Evolutionary conservation across 2,797 vertebrate genomes (phyloP), one percentile per base, ranked within the genome.

Genomic region (Aselliscus stoliczkanus): DNA sequence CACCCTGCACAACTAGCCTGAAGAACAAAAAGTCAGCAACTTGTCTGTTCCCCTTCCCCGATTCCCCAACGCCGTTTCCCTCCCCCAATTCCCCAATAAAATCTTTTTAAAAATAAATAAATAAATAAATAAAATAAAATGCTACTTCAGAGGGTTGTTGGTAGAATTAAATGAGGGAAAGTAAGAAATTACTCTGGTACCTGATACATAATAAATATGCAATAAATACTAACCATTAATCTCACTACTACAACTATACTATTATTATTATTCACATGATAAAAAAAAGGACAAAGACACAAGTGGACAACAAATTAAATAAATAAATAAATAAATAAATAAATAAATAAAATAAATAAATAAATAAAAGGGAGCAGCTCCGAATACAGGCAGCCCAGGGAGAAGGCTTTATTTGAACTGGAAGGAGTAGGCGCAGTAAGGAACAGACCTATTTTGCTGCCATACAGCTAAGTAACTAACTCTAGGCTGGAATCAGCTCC

Each of bases 111-210:
- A n/a, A n/a, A n/a, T n/a, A n/a, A n/a, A n/a, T n/a, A n/a, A n/a
- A n/a, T n/a, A n/a, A n/a, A n/a, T n/a, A n/a, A n/a, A n/a, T n/a
- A n/a, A n/a, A n/a, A n/a, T n/a, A n/a, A 96, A 96, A 72, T 80
- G 70, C 44, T 85, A 52, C 39, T 39, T 69, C 56, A 25, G n/a
- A 72, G 58, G n/a, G 39, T 47, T 84, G 9, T 10, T 73, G 42
- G 62, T n/a, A 94, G 67, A 93, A 91, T 90, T 91, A 85, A 91
- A 79, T 70, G 52, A 88, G 75, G 39, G 54, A 89, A 87, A 50
- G 31, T 70, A 69, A 88, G 39, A 67, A 92, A 88, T 88, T 85
- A 91, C 17, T 52, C 79, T 39, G 56, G 76, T 87, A 31, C 44
- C 60, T 77, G 50, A 29, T 20, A 79, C 5, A 84, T 60, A 86